Conservation (phyloP, 1,140 invertebrate genomes). For the Penaeus vannamei region DNA sequence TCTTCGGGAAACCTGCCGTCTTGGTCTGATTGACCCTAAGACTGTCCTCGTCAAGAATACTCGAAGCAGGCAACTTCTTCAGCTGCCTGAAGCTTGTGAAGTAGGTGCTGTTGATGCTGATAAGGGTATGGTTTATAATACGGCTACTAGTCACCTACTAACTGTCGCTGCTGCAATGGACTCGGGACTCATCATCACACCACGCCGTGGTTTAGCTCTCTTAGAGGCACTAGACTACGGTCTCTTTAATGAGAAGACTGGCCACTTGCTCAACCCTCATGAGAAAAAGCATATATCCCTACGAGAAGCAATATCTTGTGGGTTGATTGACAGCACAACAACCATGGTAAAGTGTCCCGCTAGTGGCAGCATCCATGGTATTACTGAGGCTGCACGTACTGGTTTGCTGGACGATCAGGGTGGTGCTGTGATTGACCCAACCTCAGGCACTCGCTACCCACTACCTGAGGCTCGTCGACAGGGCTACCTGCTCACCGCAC, state of each 20-base stretch:
- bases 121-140: conserved; percentile 87
- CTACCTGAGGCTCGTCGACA: conserved; percentile 89
- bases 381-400: conserved; percentile 79
- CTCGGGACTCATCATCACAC: conserved; percentile 82
- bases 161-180: conserved; percentile 83
- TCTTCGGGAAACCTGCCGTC: conserved; percentile 86
- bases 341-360: conserved; percentile 86
- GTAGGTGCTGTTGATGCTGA: conserved; percentile 90
- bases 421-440: conserved; percentile 78
- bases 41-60: conserved; percentile 90
- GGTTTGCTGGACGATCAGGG: conserved; percentile 70
- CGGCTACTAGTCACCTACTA: conserved; percentile 84
- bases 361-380: conserved; percentile 81
- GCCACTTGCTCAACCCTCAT: conserved; percentile 86
- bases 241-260: conserved; percentile 85
- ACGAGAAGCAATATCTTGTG: conserved; percentile 82
- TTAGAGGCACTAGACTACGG: conserved; percentile 87
- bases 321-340: conserved; percentile 87
- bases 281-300: conserved; percentile 79
- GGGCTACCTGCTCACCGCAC: conserved; percentile 88
- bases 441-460: conserved; percentile 77
- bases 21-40: conserved; percentile 88
- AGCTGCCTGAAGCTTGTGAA: conserved; percentile 87
- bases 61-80: conserved; percentile 84
- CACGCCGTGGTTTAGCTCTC: conserved; percentile 82